Conservation (phyloP, 2,888 invertebrate species). For the Temnothorax ravouxi region DNA sequence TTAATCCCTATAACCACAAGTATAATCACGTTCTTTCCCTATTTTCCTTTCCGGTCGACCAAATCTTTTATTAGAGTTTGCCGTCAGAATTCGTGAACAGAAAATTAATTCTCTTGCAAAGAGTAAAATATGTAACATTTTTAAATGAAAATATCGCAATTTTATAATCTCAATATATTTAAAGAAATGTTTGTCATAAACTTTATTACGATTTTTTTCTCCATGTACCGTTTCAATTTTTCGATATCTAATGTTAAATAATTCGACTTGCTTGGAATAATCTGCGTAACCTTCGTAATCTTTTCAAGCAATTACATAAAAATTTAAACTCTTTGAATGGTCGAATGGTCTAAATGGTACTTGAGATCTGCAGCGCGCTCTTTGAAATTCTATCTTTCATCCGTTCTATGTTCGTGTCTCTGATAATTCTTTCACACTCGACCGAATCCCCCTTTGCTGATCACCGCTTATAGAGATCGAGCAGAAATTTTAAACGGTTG, state of each 20-base stretch:
- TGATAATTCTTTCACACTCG: neutral
- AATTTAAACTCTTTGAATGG: neutral
- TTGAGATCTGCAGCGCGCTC: neutral
- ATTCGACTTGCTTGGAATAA: neutral
- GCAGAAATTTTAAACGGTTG: neutral
- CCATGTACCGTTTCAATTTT: slow-evolving; percentile 6
- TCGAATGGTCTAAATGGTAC: neutral
- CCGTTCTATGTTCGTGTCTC: neutral
- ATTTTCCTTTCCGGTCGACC: neutral
- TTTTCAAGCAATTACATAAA: neutral
- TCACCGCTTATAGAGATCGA: neutral
- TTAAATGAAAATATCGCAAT: neutral
- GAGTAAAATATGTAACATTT: neutral
- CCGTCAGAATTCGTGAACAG: neutral
- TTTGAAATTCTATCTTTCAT: neutral
- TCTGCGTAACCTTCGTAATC: neutral
- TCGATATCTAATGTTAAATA: slow-evolving; percentile 10
- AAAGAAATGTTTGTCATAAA: neutral
- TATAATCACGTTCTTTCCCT: neutral
- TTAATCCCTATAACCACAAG: neutral
- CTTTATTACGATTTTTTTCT: neutral
- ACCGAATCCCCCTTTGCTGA: neutral
- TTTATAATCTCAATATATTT: neutral
- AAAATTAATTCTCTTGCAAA: neutral
- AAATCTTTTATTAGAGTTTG: neutral